These are phyloP conservation scores for Platysteira castanea DNA, from an alignment of 2,113 vertebrate genomes.

Conservation along the genomic window DNA sequence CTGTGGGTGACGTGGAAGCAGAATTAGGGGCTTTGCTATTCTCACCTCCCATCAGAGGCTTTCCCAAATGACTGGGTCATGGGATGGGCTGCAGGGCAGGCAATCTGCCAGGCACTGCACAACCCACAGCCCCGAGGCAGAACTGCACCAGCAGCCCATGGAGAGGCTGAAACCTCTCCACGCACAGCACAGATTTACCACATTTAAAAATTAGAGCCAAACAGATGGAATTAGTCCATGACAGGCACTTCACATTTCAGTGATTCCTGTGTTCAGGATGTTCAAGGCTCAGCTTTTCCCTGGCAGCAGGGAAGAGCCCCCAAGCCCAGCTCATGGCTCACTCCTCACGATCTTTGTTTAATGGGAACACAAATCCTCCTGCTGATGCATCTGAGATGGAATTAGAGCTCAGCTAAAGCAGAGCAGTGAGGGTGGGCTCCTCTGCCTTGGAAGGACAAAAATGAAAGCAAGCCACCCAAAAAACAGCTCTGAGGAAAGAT, in stretches of 20 bases:
- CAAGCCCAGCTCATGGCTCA: neutral
- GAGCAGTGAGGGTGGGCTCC: neutral
- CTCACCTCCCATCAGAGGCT: neutral
- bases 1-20: accelerated
- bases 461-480: neutral
- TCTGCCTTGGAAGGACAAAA: neutral
- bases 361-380: neutral
- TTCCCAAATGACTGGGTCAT: neutral
- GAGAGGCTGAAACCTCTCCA: neutral
- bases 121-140: neutral
- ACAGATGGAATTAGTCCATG: neutral
- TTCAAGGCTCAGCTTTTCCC: neutral
- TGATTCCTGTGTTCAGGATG: neutral
- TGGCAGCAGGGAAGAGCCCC: neutral
- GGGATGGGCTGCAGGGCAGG: neutral
- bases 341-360: neutral
- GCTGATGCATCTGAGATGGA: neutral
- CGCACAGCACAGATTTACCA: neutral
- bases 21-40: neutral
- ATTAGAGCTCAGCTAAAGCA: neutral
- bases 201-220: neutral
- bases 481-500: neutral
- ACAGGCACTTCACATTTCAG: neutral
- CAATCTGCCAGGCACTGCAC: neutral
- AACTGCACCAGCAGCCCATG: neutral